Conservation (phyloP, 2,888 invertebrate species). For the Spisula subtruncata region DNA sequence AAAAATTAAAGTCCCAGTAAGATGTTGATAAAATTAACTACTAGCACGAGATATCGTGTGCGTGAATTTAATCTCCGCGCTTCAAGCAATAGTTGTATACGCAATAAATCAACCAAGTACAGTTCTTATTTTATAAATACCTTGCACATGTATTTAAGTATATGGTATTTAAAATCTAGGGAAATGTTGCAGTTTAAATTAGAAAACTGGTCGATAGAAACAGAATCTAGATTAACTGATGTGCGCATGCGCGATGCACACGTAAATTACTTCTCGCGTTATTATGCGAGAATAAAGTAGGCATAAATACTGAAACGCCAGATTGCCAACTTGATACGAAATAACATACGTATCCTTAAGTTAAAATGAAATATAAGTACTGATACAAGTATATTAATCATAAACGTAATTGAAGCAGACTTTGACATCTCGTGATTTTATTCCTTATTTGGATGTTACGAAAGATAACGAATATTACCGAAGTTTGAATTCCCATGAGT, state of each 20-base stretch:
- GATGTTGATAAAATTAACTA: background rate
- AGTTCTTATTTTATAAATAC: slow-evolving; percentile 5
- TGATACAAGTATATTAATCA: no score
- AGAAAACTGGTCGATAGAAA: background rate
- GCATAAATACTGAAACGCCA: no score
- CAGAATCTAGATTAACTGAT: background rate
- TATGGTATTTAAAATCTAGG: slow-evolving; percentile 17
- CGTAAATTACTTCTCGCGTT: no score
- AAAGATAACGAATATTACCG: slow-evolving; percentile 70
- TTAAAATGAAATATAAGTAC: no score
- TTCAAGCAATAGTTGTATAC: background rate
- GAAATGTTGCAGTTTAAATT: background rate
- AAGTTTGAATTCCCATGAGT: slow-evolving; percentile 81
- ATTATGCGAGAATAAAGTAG: no score
- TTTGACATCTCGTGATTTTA: no score
- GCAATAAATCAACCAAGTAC: background rate
- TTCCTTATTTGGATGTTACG: no score
- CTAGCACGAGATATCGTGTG: background rate
- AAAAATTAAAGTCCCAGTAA: slow-evolving; percentile 2
- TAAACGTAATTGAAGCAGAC: no score
- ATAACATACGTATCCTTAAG: no score
- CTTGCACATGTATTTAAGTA: background rate
- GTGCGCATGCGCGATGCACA: background rate
- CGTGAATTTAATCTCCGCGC: background rate
- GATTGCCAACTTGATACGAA: no score